phyloP scores from a whole-genome alignment of 2,797 vertebrate species.

The Sciurus vulgaris region DNA sequence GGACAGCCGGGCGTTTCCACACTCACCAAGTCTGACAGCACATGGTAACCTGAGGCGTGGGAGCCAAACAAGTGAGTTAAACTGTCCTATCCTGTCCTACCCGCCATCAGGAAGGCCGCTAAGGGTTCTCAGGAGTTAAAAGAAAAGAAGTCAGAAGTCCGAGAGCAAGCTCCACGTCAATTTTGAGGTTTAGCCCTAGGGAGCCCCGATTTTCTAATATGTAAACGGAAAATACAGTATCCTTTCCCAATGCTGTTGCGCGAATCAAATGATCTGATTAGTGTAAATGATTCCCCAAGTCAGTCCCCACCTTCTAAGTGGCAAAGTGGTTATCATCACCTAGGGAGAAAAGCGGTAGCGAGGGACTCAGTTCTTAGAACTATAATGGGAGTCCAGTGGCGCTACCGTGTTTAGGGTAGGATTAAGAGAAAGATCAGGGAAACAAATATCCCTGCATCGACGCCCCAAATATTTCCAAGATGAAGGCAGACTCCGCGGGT shows the following conservation, averaged over 20 bases:
- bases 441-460: background rate
- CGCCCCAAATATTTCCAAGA: background rate
- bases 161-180: background rate
- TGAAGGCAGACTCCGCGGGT: background rate
- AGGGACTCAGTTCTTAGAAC: background rate
- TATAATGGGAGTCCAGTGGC: background rate
- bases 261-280: background rate
- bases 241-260: background rate
- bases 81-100: accelerated
- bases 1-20: slow-evolving; percentile 93
- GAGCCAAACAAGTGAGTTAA: background rate
- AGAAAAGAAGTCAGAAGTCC: background rate
- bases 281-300: background rate
- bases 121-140: background rate
- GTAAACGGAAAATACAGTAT: background rate
- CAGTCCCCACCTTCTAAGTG: background rate
- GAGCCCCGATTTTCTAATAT: background rate
- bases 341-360: background rate
- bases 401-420: background rate
- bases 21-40: slow-evolving; percentile 92
- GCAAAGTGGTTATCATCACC: background rate
- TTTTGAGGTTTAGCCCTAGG: background rate
- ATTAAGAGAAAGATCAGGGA: background rate
- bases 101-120: background rate
- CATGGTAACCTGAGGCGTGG: slow-evolving; percentile 92